phyloP scores from a whole-genome alignment of 2,797 vertebrate genomes.

The Acanthopagrus latus region DNA sequence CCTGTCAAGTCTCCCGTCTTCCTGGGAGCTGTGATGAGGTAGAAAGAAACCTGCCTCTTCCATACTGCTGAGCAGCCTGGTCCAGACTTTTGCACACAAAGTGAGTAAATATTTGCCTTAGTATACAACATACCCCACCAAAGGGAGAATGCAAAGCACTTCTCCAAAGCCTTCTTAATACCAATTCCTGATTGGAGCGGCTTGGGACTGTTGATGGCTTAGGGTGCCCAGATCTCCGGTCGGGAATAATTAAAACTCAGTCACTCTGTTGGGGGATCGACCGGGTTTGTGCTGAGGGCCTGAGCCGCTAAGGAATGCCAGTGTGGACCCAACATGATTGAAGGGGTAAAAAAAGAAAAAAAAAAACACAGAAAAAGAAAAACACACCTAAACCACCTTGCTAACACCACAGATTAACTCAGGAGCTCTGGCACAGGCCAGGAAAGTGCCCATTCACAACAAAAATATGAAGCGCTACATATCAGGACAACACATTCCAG shows the following conservation, averaged over 20 bases:
- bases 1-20: constrained; percentile 42
- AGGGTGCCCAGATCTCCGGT: constrained; percentile 72
- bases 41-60: constrained; percentile 76
- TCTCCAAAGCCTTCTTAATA: constrained; percentile 78
- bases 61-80: constrained; percentile 60
- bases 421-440: constrained; percentile 23
- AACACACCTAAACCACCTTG: constrained; percentile 46
- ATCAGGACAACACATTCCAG: constrained; percentile 24
- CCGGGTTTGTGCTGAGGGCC: constrained; percentile 65
- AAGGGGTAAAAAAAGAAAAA: constrained; percentile 31
- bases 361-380: constrained; percentile 14
- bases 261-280: constrained; percentile 61
- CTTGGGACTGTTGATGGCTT: constrained; percentile 80
- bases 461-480: constrained; percentile 29
- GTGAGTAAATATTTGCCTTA: constrained; percentile 76
- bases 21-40: constrained; percentile 78
- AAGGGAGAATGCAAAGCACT: constrained; percentile 74
- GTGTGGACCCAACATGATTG: constrained; percentile 65
- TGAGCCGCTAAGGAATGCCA: constrained; percentile 85
- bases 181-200: constrained; percentile 78
- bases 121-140: constrained; percentile 63
- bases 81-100: constrained; percentile 66
- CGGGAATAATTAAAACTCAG: constrained; percentile 81
- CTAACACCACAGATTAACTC: constrained; percentile 50
- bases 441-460: constrained; percentile 43